Conservation (phyloP, 2,888 invertebrate genomes). For the Tromatobia lineatoria region DNA sequence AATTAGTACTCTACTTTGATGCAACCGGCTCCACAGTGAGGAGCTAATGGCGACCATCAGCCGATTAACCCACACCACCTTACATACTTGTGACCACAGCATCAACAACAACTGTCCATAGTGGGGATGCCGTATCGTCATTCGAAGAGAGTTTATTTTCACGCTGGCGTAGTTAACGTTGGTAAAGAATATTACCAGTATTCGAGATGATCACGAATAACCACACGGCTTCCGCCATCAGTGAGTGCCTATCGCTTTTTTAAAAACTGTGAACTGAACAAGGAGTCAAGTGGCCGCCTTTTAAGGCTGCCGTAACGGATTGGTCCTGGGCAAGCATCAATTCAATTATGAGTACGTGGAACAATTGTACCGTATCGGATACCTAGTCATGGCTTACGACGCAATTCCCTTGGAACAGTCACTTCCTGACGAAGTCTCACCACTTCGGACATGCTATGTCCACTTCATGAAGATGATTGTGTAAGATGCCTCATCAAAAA, state of each 20-base stretch:
- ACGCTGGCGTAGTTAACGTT: too few species aligned
- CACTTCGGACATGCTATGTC: slow-evolving; percentile 37
- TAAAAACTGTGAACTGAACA: slow-evolving; percentile 25
- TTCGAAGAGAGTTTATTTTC: too few species aligned
- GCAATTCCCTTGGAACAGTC: background rate
- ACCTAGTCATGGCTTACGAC: slow-evolving; percentile 40
- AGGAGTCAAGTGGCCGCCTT: slow-evolving; percentile 57
- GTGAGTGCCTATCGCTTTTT: slow-evolving; percentile 29
- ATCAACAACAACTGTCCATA: too few species aligned
- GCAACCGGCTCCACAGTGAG: too few species aligned
- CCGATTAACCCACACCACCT: too few species aligned
- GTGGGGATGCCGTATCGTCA: too few species aligned
- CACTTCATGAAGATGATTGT: slow-evolving; percentile 60
- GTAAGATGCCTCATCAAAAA: background rate
- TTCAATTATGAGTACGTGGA: slow-evolving; percentile 51
- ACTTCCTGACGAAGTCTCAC: background rate
- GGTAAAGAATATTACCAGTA: too few species aligned
- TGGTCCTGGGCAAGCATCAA: slow-evolving; percentile 60
- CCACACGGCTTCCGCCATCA: too few species aligned
- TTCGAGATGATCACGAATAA: too few species aligned
- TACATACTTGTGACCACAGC: too few species aligned
- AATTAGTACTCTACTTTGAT: too few species aligned
- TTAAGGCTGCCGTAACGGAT: slow-evolving; percentile 46
- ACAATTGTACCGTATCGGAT: slow-evolving; percentile 42
- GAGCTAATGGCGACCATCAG: too few species aligned